Conservation (phyloP, 2,888 invertebrate genomes). For the Hirtodrosophila cameraria region DNA sequence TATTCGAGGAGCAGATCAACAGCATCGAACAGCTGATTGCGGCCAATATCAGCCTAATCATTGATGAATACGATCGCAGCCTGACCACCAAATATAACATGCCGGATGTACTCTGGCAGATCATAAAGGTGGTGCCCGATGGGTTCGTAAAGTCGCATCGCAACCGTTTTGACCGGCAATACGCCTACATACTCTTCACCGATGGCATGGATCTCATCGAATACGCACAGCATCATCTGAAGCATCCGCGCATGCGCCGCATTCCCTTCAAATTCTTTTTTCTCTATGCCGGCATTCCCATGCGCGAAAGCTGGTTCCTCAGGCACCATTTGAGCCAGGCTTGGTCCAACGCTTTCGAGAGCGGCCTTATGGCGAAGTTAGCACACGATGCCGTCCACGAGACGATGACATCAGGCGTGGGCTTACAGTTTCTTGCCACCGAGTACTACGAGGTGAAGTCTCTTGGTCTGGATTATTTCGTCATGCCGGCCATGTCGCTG, state of each 20-base stretch:
- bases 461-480: slow-evolving; percentile 69
- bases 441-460: slow-evolving; percentile 55
- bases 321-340: slow-evolving; percentile 45
- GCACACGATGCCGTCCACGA: slow-evolving; percentile 56
- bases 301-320: slow-evolving; percentile 64
- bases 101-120: slow-evolving; percentile 48
- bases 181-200: slow-evolving; percentile 68
- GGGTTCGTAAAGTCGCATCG: slow-evolving; percentile 46
- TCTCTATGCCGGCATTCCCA: slow-evolving; percentile 61
- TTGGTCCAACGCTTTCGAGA: slow-evolving; percentile 60
- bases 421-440: slow-evolving; percentile 58
- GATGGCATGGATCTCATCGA: slow-evolving; percentile 62
- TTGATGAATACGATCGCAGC: slow-evolving; percentile 55
- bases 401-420: slow-evolving; percentile 62
- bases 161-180: slow-evolving; percentile 45
- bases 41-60: slow-evolving; percentile 53
- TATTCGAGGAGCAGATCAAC: slow-evolving; percentile 61
- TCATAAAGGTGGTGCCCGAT: slow-evolving; percentile 46
- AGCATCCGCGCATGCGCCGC: slow-evolving; percentile 53
- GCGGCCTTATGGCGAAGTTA: slow-evolving; percentile 58
- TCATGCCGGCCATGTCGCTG: slow-evolving; percentile 73
- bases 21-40: slow-evolving; percentile 50
- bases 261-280: slow-evolving; percentile 65
- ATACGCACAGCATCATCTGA: slow-evolving; percentile 61
- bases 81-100: slow-evolving; percentile 38